A percentile compares a stretch with the other conserved stretches of the same genome.
These are phyloP conservation scores for Leptopilina syphax DNA, from an alignment of 2,888 invertebrate genomes.

Conservation along the genomic window DNA sequence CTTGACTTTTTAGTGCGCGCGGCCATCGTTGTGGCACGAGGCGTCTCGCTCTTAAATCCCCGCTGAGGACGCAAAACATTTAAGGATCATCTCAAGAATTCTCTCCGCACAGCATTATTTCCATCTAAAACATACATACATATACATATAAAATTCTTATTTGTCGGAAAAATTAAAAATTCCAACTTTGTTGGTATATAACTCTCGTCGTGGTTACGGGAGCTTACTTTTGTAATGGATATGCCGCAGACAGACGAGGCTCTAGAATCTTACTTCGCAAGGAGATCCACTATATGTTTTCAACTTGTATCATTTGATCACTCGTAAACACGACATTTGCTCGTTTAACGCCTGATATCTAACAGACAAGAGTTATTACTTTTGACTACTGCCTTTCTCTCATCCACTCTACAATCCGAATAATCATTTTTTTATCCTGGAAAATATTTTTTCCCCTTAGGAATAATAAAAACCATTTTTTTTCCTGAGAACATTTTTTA, in stretches of 20 bases:
- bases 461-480: too few species aligned
- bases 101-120: background rate
- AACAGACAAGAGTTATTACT: too few species aligned
- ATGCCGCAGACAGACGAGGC: background rate
- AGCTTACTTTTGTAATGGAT: background rate
- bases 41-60: conserved; percentile 26
- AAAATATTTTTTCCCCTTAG: too few species aligned
- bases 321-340: conserved; percentile 1
- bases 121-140: background rate
- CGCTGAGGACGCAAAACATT: conserved; percentile 6
- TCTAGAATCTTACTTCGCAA: background rate
- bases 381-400: too few species aligned
- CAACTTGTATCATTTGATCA: conserved; percentile 8
- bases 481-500: too few species aligned
- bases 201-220: background rate
- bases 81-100: conserved; percentile 30
- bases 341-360: conserved; percentile 5
- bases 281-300: background rate
- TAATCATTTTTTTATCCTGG: too few species aligned
- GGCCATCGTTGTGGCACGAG: conserved; percentile 33
- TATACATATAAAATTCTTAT: background rate
- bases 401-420: too few species aligned
- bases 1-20: conserved; percentile 26
- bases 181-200: background rate
- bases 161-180: conserved; percentile 26